A percentile compares a stretch with the other conserved stretches of the same genome.
Evolutionary conservation across 1,140 invertebrate genomes (phyloP).

Genomic region (Thrips palmi): DNA sequence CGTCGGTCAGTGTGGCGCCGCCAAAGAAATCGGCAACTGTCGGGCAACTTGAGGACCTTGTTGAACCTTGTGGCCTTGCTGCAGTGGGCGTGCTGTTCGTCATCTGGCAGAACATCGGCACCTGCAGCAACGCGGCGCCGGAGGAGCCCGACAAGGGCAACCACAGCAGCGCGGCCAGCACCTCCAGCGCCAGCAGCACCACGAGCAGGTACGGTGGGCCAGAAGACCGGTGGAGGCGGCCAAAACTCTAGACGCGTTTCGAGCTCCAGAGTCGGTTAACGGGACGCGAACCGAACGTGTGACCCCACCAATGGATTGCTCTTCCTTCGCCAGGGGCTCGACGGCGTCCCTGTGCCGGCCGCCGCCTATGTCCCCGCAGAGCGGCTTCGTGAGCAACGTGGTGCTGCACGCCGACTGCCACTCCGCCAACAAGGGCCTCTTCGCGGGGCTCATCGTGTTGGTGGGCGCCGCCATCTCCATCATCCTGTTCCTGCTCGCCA

Average conservation of each 20-base stretch:
- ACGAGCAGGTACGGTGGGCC: no score
- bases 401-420: conserved; percentile 52
- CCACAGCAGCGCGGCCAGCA: no score
- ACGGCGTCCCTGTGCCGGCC: not conserved
- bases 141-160: conserved; percentile 15
- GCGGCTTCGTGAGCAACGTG: conserved; percentile 33
- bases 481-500: conserved; percentile 46
- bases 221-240: no score
- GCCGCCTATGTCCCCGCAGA: conserved; percentile 15
- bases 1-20: conserved; percentile 29
- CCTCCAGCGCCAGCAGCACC: no score
- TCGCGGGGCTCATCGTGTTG: conserved; percentile 42
- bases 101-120: conserved; percentile 50
- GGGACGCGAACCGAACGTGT: no score
- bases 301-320: no score
- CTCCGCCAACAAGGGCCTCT: conserved; percentile 47
- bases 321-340: not conserved
- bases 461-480: conserved; percentile 40
- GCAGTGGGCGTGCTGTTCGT: conserved; percentile 50
- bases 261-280: no score
- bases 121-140: conserved; percentile 23
- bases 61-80: conserved; percentile 10
- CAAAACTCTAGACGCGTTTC: no score
- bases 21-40: conserved; percentile 1
- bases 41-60: not conserved